Evolutionary conservation across 2,888 invertebrate genomes (phyloP).

Genomic region (Amphipyra berbera): DNA sequence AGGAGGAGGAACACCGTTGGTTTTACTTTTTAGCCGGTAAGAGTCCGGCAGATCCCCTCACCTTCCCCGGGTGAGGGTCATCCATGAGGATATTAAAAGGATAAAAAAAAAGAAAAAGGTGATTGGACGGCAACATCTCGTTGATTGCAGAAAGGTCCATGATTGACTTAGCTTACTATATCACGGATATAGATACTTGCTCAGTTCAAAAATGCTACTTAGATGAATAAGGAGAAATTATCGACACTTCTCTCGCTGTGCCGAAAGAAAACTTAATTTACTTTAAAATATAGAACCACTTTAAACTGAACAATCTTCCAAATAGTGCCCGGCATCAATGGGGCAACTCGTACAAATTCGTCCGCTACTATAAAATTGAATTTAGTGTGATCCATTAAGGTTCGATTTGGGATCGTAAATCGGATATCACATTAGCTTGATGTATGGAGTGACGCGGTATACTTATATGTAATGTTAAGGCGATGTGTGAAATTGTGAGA

Average conservation of each 20-base stretch:
- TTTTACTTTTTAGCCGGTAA: too few relatives aligned
- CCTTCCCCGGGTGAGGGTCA: too few relatives aligned
- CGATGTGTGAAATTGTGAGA: conserved; percentile 14
- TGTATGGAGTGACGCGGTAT: conserved; percentile 77
- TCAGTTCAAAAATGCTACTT: too few relatives aligned
- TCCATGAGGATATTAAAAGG: too few relatives aligned
- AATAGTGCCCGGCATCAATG: conserved; percentile 38
- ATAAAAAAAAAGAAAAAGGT: too few relatives aligned
- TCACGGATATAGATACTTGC: too few relatives aligned
- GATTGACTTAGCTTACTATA: too few relatives aligned
- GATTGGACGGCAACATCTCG: too few relatives aligned
- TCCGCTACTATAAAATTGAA: conserved; percentile 68
- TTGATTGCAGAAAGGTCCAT: too few relatives aligned
- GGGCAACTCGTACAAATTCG: conserved; percentile 48
- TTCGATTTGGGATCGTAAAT: conserved; percentile 79
- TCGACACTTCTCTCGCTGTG: background rate
- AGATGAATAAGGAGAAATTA: too few relatives aligned
- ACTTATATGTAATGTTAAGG: conserved; percentile 73
- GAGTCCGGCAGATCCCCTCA: too few relatives aligned
- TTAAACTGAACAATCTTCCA: conserved; percentile 49
- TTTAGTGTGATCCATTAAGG: conserved; percentile 73
- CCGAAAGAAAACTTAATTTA: conserved; percentile 17
- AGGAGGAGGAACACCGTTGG: too few relatives aligned
- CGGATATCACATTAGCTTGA: conserved; percentile 81
- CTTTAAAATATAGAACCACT: conserved; percentile 32